Conservation (phyloP, 92 coral and sea anemone species). For the Porites lobata region DNA sequence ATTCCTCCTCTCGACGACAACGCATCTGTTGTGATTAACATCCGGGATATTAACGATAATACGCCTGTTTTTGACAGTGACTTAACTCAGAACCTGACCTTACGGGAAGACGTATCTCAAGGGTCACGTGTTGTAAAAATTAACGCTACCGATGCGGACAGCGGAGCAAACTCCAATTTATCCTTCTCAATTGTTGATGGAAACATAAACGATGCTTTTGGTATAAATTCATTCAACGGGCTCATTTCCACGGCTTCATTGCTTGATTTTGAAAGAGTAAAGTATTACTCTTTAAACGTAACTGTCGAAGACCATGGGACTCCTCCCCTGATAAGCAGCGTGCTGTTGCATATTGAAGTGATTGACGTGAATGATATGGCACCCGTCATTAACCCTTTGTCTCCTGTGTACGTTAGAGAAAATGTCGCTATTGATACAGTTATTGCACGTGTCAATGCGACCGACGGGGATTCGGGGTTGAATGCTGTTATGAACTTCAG, state of each 20-base stretch:
- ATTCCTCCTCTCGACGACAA: constrained; percentile 52
- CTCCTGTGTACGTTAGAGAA: constrained; percentile 63
- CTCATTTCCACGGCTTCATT: constrained; percentile 22
- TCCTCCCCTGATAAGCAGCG: constrained; percentile 45
- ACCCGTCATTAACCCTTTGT: constrained; percentile 36
- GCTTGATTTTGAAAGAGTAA: constrained; percentile 51
- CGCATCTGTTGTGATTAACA: constrained; percentile 44
- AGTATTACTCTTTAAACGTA: constrained; percentile 43
- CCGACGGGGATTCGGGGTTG: constrained; percentile 63
- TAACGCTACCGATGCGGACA: constrained; percentile 59
- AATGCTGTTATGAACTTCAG: constrained; percentile 66
- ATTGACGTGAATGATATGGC: constrained; percentile 70
- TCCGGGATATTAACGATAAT: constrained; percentile 70
- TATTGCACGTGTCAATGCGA: constrained; percentile 52
- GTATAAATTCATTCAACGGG: constrained; percentile 41
- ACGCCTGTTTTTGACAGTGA: constrained; percentile 34
- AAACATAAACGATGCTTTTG: constrained; percentile 32
- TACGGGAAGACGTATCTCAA: constrained; percentile 40
- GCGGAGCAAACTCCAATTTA: constrained; percentile 58
- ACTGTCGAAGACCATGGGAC: constrained; percentile 59
- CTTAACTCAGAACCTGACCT: constrained; percentile 9
- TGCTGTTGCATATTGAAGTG: constrained; percentile 32
- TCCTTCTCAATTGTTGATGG: constrained; percentile 47
- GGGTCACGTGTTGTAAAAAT: constrained; percentile 44
- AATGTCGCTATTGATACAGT: constrained; percentile 56